Base-by-base conservation (phyloP, 2,888 invertebrate genomes). In the Acleris sparsana region DNA sequence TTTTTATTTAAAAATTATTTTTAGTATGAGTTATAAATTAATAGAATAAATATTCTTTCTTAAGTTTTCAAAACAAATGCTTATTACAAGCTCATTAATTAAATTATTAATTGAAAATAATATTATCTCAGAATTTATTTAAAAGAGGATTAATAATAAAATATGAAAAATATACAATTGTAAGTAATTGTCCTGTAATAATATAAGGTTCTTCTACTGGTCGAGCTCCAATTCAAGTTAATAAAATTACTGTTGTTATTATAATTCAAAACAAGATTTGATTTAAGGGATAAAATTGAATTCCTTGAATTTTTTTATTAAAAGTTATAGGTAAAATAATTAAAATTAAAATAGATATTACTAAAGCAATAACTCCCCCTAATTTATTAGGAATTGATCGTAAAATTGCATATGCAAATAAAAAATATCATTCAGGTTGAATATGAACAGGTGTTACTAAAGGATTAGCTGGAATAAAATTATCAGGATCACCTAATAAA, bases 341-440 rank as follows among this genome's bases (percentile, higher is more conserved):
- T 88, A 96, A 87, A 88, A 96, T 94, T 77, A 94, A 78, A 89
- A 96, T 95, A 69, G 95, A 95, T 83, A 94, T 74, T 0, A 94
- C 70, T 89, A 96, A 78, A 0, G 94, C 94, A 77, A 96, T 87
- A 53, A 96, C 96, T 70, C 96, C 96, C 61, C 96, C 96, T 88
- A 96, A 80, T 93, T 97, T 96, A 90, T 95, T 96, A 5, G 96
- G 96, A 66, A 97, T 96, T 48, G 96, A 96, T 29, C 96, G 96
- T 78, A 97, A 74, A 92, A 97, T 96, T 18, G 96, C 95, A 85
- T 96, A 96, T 16, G 96, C 96, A 93, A 96, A 96, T 92, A 97
- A 84, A 78, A 96, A 97, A 84, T 97, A 97, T 94, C 96, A 97
- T 94, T 97, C 96, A 53, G 96, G 96, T 94, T 96, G 95, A 92